Conservation (phyloP, 2,113 vertebrate genomes). For the Halichoeres trimaculatus region DNA sequence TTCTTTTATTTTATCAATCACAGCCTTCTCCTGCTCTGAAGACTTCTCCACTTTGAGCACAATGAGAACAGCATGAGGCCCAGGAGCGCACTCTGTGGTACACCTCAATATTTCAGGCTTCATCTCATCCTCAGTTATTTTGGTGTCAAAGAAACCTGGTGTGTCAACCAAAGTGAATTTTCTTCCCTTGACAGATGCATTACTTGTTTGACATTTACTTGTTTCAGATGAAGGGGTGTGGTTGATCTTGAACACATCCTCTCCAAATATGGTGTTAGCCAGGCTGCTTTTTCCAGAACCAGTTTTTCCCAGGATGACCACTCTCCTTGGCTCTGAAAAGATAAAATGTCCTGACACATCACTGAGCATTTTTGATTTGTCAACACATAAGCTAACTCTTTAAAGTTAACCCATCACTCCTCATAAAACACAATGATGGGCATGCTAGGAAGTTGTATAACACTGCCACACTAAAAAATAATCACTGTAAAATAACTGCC, state of each 20-base stretch:
- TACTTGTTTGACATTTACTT: not conserved
- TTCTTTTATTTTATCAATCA: not conserved
- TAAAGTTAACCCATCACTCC: no score
- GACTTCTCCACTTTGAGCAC: not conserved
- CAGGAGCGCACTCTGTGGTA: not conserved
- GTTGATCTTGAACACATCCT: not conserved
- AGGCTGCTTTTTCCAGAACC: no score
- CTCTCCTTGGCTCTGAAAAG: not conserved
- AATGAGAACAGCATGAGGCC: not conserved
- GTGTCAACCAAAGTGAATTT: constrained; percentile 33
- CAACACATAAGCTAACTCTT: no score
- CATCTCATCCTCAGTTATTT: not conserved
- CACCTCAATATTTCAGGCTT: not conserved
- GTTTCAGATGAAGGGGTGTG: not conserved
- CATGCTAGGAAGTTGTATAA: no score
- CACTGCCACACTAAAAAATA: no score
- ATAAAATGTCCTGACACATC: not conserved
- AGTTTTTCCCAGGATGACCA: constrained; percentile 54
- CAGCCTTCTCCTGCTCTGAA: not conserved
- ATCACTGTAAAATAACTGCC: no score
- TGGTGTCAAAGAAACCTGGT: constrained; percentile 26
- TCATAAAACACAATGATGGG: no score
- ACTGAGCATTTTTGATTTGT: no score
- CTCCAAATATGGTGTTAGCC: no score
- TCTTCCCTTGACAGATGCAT: not conserved